Evolutionary conservation across 2,888 invertebrate species (phyloP), one percentile per base, ranked within the genome.

Genomic region (Acleris cristana): DNA sequence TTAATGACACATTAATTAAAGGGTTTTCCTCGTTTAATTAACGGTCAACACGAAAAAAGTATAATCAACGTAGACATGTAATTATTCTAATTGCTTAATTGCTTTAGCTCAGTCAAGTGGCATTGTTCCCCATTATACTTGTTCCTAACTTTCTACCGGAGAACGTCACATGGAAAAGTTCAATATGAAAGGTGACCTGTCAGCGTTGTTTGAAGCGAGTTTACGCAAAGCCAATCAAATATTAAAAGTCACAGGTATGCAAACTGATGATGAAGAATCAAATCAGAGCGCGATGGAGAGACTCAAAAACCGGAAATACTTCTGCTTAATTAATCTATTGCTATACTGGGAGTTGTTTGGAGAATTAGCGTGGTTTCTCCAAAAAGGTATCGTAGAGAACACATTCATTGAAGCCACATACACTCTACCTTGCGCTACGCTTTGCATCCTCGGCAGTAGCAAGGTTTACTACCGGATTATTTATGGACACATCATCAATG

Each of bases 391-490:
- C 10, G 62, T 67, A 30, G 76, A 73, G 0, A 70, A 60, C 19
- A 76, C 66, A 54, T 40, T 84, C 5, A 65, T 76, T 18, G 74
- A 82, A 53, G 70, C 83, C 0, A 82, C 84, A 12, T 79, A 76
- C 57, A 69, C 78, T 48, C 51, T 80, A 3, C 85, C 86, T 1
- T 82, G 84, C 40, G 56, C 79, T 1, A 78, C 76, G 3, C 40
- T 82, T 5, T 76, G 79, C 26, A 14, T 80, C 1, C 73, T 86
- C 6, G 84, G 79, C 2, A 65, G 73, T 54, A 62, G 73, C 0
- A 86, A 84, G 72, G 65, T 79, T 1, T 80, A 68, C 56, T 81
- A 65, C 44, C 16, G 45, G n/a, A 45, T 45, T n/a, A 45, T n/a
- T n/a, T 16, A 45, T n/a, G 45, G 45, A n/a, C 45, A 45, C 45